Evolutionary conservation across 2,888 invertebrate species (phyloP), one percentile per base, ranked within the genome.

Genomic region (Ophioninae sp.): DNA sequence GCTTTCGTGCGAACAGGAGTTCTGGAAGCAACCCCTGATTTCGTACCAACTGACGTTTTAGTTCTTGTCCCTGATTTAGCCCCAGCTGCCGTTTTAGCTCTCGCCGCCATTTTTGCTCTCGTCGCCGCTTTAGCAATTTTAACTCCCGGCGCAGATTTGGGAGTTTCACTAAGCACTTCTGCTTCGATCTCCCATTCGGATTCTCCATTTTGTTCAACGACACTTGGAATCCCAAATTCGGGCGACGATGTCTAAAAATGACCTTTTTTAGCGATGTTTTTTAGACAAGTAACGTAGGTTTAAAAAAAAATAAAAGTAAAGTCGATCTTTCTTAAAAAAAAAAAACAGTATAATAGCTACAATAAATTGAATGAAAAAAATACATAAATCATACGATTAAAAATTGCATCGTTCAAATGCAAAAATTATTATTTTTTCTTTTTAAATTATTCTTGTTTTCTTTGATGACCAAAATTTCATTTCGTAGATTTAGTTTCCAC

Each of bases 221-320:
- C 23, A 0, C 17, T 65, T 58, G 64, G 65, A 17, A 81, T 72
- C n/a, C 58, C 72, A 20, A 63, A 74, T 23, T 79, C 56, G 0
- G 79, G 67, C 58, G 79, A 79, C 1, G 72, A 59, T 30, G 72
- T 64, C 84, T 84, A 58, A 7, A 58, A 44, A 81, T 17, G 13
- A 13, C 13, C 17, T 51, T 17, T 51, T 51, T 51, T 51, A 17
- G 30, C 30, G 30, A 30, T 30, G 30, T 30, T 30, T 30, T 30
- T 30, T 1, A 3, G 30, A 3, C 30, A 2, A 30, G 30, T 30
- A 30, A 30, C 30, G 30, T 3, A 3, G 30, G 30, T 30, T 30
- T 30, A 3, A 2, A 30, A 30, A 3, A 2, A 30, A 30, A 30
- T 30, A 30, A 30, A 30, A 30, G 30, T 30, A 30, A 30, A n/a